Percentiles rank a stretch among this genome's conserved stretches.
Evolutionary conservation across 2,888 invertebrate genomes (phyloP).

Genomic region (Piscicola geometra): DNA sequence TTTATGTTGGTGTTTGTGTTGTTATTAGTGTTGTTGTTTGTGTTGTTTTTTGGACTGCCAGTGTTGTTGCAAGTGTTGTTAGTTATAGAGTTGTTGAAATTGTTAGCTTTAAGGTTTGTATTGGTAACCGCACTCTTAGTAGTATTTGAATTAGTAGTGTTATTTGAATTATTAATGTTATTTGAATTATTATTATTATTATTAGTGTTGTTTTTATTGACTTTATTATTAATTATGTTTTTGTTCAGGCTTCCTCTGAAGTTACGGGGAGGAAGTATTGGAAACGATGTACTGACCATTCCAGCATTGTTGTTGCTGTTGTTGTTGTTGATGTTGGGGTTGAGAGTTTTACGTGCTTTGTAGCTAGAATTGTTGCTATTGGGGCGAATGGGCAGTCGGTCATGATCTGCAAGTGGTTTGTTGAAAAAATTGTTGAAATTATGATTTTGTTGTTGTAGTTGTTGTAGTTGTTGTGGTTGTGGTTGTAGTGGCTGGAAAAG

Average conservation of each 20-base stretch:
- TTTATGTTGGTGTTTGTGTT: not conserved
- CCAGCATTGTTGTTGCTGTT: not conserved
- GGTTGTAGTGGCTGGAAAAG: not conserved
- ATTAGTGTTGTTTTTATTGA: not conserved
- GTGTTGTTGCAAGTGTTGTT: not conserved
- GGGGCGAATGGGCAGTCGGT: too few species aligned
- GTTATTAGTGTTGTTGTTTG: not conserved
- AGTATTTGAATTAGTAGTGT: not conserved
- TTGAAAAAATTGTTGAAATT: too few species aligned
- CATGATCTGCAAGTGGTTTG: too few species aligned
- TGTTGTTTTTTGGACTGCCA: not conserved
- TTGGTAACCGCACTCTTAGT: not conserved
- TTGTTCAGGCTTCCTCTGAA: not conserved
- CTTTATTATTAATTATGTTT: not conserved
- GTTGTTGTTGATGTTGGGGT: not conserved
- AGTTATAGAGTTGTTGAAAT: not conserved
- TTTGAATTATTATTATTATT: not conserved
- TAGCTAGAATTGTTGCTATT: too few species aligned
- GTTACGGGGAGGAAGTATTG: not conserved
- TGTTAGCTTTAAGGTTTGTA: not conserved
- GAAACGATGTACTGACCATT: not conserved
- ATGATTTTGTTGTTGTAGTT: not conserved
- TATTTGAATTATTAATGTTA: too few species aligned
- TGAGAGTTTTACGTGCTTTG: too few species aligned
- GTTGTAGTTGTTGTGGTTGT: not conserved